Conservation (phyloP, 2,797 vertebrate species). For the Ptychadena robeensis region DNA sequence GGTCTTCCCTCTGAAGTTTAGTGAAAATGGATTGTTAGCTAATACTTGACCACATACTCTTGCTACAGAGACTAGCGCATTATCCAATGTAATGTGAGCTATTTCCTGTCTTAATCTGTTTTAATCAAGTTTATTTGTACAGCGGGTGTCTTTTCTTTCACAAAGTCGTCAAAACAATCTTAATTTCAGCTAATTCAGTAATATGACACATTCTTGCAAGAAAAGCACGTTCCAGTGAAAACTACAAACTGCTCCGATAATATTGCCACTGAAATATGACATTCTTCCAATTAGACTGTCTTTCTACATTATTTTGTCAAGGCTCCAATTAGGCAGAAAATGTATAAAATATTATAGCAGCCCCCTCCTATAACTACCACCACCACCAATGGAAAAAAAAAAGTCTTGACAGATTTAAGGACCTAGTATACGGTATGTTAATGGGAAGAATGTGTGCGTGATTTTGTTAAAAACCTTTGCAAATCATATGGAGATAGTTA, state of each 20-base stretch:
- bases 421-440: slow-evolving; percentile 60
- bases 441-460: slow-evolving; percentile 50
- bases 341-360: slow-evolving; percentile 65
- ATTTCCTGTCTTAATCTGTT: slow-evolving; percentile 73
- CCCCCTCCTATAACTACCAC: too few relatives aligned
- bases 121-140: slow-evolving; percentile 72
- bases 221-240: slow-evolving; percentile 76
- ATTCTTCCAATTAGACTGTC: slow-evolving; percentile 68
- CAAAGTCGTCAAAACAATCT: slow-evolving; percentile 75
- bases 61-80: slow-evolving; percentile 67
- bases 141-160: slow-evolving; percentile 71
- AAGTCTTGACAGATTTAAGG: slow-evolving; percentile 52
- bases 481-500: slow-evolving; percentile 51
- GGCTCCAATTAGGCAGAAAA: slow-evolving; percentile 60
- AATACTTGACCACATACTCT: slow-evolving; percentile 70
- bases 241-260: slow-evolving; percentile 76
- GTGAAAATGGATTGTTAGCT: slow-evolving; percentile 35
- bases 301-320: slow-evolving; percentile 52
- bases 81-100: slow-evolving; percentile 69
- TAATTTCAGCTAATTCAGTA: slow-evolving; percentile 78
- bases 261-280: slow-evolving; percentile 70
- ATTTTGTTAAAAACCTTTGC: slow-evolving; percentile 40
- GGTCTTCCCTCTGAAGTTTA: slow-evolving; percentile 30
- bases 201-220: slow-evolving; percentile 69
- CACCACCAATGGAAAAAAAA: too few relatives aligned